phyloP scores from a whole-genome alignment of 2,888 invertebrate genomes.

The Drosophila merina region DNA sequence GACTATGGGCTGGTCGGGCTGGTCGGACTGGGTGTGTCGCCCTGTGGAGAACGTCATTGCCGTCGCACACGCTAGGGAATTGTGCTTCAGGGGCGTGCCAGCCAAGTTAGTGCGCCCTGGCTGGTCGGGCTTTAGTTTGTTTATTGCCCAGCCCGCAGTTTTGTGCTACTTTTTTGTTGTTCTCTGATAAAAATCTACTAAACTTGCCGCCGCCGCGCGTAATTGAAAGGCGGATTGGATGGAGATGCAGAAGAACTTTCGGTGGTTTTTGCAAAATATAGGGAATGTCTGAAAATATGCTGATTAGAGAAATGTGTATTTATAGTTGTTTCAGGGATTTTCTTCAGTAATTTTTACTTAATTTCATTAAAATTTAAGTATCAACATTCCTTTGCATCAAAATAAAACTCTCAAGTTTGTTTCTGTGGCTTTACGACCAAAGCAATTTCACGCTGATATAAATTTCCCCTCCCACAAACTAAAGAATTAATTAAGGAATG shows the following conservation, averaged over 20 bases:
- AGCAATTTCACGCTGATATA: conserved; percentile 1
- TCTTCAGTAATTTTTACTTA: background rate
- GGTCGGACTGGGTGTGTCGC: conserved; percentile 42
- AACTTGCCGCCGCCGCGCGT: conserved; percentile 38
- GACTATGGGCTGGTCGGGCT: background rate
- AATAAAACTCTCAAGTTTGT: background rate
- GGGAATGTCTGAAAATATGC: conserved; percentile 17
- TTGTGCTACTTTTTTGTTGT: conserved; percentile 20
- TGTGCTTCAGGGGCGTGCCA: conserved; percentile 43
- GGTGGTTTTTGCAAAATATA: conserved; percentile 2
- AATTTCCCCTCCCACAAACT: background rate
- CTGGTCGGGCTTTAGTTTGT: conserved; percentile 32
- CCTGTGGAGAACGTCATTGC: conserved; percentile 39
- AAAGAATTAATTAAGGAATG: conserved; percentile 30
- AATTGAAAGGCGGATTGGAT: conserved; percentile 56
- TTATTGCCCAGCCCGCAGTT: conserved; percentile 47
- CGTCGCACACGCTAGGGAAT: conserved; percentile 55
- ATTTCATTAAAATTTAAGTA: too few species aligned
- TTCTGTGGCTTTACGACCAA: background rate
- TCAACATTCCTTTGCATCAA: background rate
- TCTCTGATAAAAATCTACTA: conserved; percentile 61
- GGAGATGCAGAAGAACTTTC: conserved; percentile 30
- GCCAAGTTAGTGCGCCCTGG: conserved; percentile 32
- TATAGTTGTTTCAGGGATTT: background rate
- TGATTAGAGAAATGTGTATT: conserved; percentile 13